Conservation (phyloP, 92 coral and sea anemone species). For the Bergia puertoricense region DNA sequence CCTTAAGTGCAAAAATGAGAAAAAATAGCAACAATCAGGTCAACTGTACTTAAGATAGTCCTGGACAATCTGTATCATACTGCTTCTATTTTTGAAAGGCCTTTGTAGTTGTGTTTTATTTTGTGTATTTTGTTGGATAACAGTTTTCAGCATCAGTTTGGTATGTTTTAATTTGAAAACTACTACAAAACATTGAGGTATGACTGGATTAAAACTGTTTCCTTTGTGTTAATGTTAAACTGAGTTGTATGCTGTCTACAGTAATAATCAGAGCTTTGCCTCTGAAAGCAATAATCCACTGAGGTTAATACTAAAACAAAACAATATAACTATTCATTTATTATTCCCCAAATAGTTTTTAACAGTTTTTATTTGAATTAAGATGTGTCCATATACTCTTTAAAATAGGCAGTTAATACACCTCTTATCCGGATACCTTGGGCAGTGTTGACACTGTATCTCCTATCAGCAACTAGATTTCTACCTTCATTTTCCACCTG, state of each 20-base stretch:
- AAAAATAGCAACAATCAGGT: too few relatives aligned
- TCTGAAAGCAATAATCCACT: constrained; percentile 8
- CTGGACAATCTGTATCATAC: too few relatives aligned
- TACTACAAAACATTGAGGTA: too few relatives aligned
- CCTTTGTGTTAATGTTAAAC: background rate
- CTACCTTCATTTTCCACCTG: constrained; percentile 11
- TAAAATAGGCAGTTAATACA: constrained; percentile 36
- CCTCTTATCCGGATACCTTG: constrained; percentile 36
- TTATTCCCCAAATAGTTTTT: background rate
- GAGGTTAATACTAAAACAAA: constrained; percentile 2
- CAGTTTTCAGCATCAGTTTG: too few relatives aligned
- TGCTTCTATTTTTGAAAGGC: too few relatives aligned
- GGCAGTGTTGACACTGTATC: constrained; percentile 29
- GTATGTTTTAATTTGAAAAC: too few relatives aligned
- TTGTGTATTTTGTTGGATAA: too few relatives aligned
- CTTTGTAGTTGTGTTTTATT: too few relatives aligned
- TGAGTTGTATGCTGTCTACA: constrained; percentile 3
- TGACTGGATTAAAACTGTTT: too few relatives aligned
- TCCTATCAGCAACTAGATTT: constrained; percentile 28
- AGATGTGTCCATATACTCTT: constrained; percentile 18
- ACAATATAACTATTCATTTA: background rate
- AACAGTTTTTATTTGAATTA: constrained; percentile 1
- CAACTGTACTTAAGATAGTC: too few relatives aligned
- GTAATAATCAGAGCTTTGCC: constrained; percentile 10
- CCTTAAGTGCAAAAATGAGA: too few relatives aligned